Base-by-base conservation (phyloP, 1,140 invertebrate genomes). In the Procambarus virginalis region DNA sequence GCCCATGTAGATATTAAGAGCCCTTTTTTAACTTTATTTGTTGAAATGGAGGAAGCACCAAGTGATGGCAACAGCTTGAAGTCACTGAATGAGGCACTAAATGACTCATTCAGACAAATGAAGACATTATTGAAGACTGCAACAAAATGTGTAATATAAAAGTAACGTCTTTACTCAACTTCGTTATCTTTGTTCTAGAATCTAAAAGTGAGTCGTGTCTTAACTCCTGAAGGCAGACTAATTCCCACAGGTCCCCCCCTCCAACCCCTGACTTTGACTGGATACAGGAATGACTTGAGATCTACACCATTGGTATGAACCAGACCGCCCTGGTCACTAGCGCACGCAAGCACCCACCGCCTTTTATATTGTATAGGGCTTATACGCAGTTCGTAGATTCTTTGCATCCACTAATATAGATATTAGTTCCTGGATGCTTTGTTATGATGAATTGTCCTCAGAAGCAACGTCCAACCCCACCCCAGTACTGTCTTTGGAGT, bases 261-360 rank as follows among this genome's bases (percentile, higher is more conserved):
- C 34, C 34, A 34, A 70, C 51, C 87, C 81, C 73, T 89, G 87
- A 89, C 87, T 89, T 89, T 89, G 87, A 89, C 87, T 89, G 87
- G 87, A 89, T 89, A 89, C 87, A 89, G 76, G 76, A 89, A 76
- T 83, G 84, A 81, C 84, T 81, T 89, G 87, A 89, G 87, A 89
- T 89, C 87, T 89, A 89, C 81, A 83, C 80, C 79, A 89, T 89
- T 89, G 87, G 87, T 89, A 83, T 89, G 78, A 88, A 79, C 86
- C 79, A 88, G 86, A 88, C 73, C 86, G 86, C 78, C 78, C 78
- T 88, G 86, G 86, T 75, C 60, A 12, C 22, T 73, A 80, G 73
- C 58, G 73, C 80, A 70, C 45, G 73, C 80, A 80, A 64, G 87
- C 80, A 34, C 81, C 76, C 81, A 76, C 73, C 49, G 45, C 34